Conservation (phyloP, 2,113 vertebrate species). For the Pteropus alecto region DNA sequence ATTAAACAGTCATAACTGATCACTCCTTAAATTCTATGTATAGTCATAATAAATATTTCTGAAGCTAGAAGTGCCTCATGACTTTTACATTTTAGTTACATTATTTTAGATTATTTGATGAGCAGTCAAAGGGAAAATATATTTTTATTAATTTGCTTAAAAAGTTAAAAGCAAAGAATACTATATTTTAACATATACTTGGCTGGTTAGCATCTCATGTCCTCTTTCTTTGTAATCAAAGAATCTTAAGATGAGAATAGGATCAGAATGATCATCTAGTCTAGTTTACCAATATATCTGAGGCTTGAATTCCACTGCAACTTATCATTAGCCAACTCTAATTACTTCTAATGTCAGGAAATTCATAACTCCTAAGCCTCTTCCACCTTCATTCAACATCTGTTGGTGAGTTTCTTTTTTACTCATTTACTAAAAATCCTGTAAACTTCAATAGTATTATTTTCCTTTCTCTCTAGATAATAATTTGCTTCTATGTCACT, state of each 20-base stretch:
- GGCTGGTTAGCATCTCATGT: background rate
- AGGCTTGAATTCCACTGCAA: background rate
- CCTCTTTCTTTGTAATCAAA: background rate
- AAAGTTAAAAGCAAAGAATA: background rate
- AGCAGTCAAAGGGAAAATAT: background rate
- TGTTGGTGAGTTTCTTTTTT: background rate
- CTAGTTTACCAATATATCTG: background rate
- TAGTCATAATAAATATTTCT: background rate
- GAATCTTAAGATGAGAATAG: background rate
- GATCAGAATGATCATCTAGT: background rate
- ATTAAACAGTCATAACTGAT: background rate
- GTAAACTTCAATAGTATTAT: background rate
- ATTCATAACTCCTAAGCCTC: background rate
- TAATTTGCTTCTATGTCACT: background rate
- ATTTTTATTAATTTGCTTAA: background rate
- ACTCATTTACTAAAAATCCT: background rate
- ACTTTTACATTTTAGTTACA: background rate
- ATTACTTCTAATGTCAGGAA: background rate
- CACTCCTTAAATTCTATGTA: background rate
- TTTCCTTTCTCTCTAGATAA: background rate
- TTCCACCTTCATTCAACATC: background rate
- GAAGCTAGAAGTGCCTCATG: background rate
- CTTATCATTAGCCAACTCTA: background rate
- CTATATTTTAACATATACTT: background rate
- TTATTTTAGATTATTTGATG: background rate